A percentile compares a stretch with the other conserved stretches of the same genome.
Conservation (phyloP, 92 coral and sea anemone genomes). For the Diadumene lineata region DNA sequence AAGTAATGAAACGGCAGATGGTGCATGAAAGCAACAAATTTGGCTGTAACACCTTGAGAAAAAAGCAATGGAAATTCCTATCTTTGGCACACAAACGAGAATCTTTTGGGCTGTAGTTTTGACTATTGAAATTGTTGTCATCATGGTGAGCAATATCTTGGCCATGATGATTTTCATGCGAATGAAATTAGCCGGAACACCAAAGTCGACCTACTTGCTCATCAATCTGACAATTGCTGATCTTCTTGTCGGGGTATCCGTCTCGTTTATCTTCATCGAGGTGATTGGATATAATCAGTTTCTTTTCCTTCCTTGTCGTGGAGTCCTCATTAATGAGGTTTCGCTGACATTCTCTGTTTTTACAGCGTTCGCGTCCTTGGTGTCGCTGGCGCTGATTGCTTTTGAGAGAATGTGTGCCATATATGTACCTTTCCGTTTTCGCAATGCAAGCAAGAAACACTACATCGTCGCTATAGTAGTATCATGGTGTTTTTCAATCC, state of each 20-base stretch:
- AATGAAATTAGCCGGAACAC: too few relatives aligned
- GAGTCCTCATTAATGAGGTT: not conserved
- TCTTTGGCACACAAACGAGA: not conserved
- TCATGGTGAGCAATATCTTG: not conserved
- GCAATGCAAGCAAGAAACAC: not conserved
- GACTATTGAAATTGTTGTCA: not conserved
- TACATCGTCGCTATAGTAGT: not conserved
- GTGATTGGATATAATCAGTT: not conserved
- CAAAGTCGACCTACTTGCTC: not conserved
- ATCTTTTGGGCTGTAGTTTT: not conserved
- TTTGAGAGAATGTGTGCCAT: conserved; percentile 4
- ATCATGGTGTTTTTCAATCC: conserved; percentile 4
- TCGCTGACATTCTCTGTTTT: not conserved
- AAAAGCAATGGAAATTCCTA: not conserved
- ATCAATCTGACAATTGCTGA: conserved; percentile 15
- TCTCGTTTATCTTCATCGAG: not conserved
- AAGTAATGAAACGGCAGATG: not conserved
- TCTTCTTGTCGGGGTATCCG: conserved; percentile 6
- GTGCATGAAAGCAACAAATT: not conserved
- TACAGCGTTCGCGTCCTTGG: conserved; percentile 3
- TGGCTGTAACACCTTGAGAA: not conserved
- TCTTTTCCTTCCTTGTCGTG: not conserved
- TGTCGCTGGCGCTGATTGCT: not conserved
- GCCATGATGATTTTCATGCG: conserved; percentile 8
- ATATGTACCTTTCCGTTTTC: not conserved